A percentile compares a stretch with the other conserved stretches of the same genome.
phyloP scores from a whole-genome alignment of 2,113 vertebrate species.

The Microcebus lehilahytsara region DNA sequence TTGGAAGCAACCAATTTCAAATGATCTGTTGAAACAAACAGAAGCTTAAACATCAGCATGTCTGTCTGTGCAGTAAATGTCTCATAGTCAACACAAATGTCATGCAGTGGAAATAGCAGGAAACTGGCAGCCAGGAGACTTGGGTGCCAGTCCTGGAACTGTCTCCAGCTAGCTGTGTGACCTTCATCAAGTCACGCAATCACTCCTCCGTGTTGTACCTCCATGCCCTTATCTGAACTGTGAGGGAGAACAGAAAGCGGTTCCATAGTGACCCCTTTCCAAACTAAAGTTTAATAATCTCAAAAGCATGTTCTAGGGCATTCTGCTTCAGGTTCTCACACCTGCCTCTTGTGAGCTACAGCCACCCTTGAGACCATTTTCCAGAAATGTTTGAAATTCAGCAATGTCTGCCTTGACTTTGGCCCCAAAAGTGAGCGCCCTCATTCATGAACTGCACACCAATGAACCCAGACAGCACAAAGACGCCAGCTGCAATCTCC shows the following conservation, averaged over 20 bases:
- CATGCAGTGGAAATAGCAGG: fast-evolving
- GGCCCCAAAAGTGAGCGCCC: not conserved
- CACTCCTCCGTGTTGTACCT: not conserved
- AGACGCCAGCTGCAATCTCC: not conserved
- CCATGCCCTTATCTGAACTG: not conserved
- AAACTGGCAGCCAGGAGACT: not conserved
- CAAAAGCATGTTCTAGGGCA: not conserved
- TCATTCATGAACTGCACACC: not conserved
- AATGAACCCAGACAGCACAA: not conserved
- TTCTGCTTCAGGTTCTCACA: not conserved
- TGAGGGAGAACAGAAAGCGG: not conserved
- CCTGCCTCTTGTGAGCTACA: not conserved
- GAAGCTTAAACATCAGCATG: not conserved
- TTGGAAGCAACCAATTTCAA: not conserved
- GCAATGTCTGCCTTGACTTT: not conserved
- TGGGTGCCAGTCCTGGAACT: not conserved
- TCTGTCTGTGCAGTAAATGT: not conserved
- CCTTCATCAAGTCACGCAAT: not conserved
- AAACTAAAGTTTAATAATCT: not conserved
- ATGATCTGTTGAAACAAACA: not conserved
- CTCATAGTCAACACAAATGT: not conserved
- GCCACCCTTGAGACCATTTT: not conserved
- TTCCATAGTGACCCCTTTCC: not conserved
- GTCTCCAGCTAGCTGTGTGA: not conserved
- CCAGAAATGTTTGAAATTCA: not conserved